These are phyloP conservation scores for Fragum whitleyi DNA, from an alignment of 2,888 invertebrate genomes.

Conservation along the genomic window DNA sequence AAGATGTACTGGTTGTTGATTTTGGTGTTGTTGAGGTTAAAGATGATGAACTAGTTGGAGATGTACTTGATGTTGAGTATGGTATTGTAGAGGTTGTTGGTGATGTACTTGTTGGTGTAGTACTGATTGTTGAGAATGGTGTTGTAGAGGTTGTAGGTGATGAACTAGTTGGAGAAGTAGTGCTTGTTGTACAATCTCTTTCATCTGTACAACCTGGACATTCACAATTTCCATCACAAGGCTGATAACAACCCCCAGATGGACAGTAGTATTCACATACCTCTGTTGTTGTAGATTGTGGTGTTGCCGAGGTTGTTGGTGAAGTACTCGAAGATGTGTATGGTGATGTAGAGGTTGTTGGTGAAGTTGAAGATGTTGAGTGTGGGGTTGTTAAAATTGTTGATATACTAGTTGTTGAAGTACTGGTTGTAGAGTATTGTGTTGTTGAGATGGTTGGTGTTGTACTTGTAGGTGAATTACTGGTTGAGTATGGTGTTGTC, in stretches of 20 bases:
- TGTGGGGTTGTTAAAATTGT: neutral
- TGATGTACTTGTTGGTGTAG: neutral
- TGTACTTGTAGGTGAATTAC: no score
- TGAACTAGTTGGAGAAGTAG: neutral
- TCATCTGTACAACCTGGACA: no score
- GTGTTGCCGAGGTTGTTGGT: neutral
- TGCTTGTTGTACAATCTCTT: neutral
- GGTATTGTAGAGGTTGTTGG: neutral
- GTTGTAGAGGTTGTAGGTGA: neutral
- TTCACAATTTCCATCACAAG: no score
- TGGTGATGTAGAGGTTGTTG: neutral
- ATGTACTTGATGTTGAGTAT: neutral
- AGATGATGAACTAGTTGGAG: neutral
- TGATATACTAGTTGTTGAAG: neutral
- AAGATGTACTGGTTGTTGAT: neutral
- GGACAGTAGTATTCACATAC: no score
- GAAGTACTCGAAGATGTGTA: neutral
- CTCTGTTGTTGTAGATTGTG: no score
- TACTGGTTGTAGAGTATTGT: no score
- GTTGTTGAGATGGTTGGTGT: no score
- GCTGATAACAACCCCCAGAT: no score
- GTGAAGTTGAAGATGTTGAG: neutral
- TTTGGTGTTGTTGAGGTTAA: conserved; percentile 10
- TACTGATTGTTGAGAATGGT: no score
- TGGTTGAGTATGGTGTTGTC: no score